These are phyloP conservation scores for Philaethria dido DNA, from an alignment of 2,888 invertebrate genomes.

Conservation along the genomic window DNA sequence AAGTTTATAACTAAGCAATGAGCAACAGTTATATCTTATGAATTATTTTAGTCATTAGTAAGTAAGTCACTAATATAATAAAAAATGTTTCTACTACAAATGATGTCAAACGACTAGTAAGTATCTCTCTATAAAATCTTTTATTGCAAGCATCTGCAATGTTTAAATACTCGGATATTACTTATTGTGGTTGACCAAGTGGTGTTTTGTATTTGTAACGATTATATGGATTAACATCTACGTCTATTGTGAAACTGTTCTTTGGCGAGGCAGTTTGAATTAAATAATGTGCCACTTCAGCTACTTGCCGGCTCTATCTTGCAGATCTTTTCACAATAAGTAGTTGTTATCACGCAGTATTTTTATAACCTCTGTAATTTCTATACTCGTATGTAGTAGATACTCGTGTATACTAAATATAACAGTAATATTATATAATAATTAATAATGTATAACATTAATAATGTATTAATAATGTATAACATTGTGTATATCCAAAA, in stretches of 20 bases:
- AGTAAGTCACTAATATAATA: not conserved
- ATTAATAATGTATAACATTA: too few relatives aligned
- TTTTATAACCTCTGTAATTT: not conserved
- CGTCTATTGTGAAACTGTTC: slow-evolving; percentile 2
- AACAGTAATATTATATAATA: too few relatives aligned
- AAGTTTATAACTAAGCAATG: not conserved
- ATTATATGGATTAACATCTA: slow-evolving; percentile 27
- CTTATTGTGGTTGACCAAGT: slow-evolving; percentile 12
- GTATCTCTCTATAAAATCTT: not conserved
- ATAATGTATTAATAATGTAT: too few relatives aligned
- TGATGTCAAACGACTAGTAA: not conserved
- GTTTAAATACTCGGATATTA: slow-evolving; percentile 1
- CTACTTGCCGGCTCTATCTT: not conserved
- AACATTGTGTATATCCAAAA: too few relatives aligned
- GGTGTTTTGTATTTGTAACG: slow-evolving; percentile 16
- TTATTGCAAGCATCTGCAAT: slow-evolving; percentile 20
- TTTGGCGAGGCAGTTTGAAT: slow-evolving; percentile 46
- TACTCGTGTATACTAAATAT: too few relatives aligned
- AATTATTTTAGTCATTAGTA: not conserved
- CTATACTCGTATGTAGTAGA: not conserved
- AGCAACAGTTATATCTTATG: not conserved
- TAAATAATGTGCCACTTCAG: slow-evolving; percentile 63
- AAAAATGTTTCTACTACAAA: not conserved
- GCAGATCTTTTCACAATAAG: not conserved
- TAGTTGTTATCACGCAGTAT: not conserved